phyloP scores from a whole-genome alignment of 2,113 vertebrate species.

The Bucco capensis region DNA sequence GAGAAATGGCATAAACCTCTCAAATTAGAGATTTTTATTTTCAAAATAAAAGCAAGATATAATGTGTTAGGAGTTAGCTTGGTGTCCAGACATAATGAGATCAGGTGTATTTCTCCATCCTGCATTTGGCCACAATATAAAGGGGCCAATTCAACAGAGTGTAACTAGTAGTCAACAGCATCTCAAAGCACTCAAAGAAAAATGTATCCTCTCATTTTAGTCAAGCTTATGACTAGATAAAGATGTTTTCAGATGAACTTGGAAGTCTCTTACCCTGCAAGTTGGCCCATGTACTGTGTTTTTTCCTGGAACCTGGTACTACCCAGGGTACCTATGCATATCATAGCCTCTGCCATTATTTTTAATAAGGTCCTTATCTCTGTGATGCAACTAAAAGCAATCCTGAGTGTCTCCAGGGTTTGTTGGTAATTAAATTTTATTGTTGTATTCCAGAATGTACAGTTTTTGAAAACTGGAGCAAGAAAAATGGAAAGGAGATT shows the following conservation, averaged over 20 bases:
- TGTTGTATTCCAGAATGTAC: slow-evolving; percentile 46
- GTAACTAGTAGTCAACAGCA: neutral
- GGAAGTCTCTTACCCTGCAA: neutral
- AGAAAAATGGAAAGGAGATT: slow-evolving; percentile 20
- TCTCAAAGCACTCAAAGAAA: neutral
- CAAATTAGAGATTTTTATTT: neutral
- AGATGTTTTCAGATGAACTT: neutral
- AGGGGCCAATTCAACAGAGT: neutral
- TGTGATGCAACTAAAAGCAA: slow-evolving; percentile 48
- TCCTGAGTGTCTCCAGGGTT: slow-evolving; percentile 32
- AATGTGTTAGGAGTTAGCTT: neutral
- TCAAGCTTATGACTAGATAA: neutral
- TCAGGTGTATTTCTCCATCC: neutral
- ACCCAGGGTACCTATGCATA: slow-evolving; percentile 8
- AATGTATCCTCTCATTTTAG: neutral
- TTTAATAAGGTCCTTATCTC: slow-evolving; percentile 58
- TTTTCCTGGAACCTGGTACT: slow-evolving; percentile 10
- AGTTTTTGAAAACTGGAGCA: slow-evolving; percentile 10
- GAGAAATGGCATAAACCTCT: neutral
- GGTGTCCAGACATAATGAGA: neutral
- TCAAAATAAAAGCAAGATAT: neutral
- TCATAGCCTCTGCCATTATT: slow-evolving; percentile 8
- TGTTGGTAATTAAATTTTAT: slow-evolving; percentile 59
- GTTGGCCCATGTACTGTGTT: neutral
- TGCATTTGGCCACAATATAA: neutral